phyloP scores from a whole-genome alignment of 1,140 invertebrate genomes.

The Aleiodes sp. region DNA sequence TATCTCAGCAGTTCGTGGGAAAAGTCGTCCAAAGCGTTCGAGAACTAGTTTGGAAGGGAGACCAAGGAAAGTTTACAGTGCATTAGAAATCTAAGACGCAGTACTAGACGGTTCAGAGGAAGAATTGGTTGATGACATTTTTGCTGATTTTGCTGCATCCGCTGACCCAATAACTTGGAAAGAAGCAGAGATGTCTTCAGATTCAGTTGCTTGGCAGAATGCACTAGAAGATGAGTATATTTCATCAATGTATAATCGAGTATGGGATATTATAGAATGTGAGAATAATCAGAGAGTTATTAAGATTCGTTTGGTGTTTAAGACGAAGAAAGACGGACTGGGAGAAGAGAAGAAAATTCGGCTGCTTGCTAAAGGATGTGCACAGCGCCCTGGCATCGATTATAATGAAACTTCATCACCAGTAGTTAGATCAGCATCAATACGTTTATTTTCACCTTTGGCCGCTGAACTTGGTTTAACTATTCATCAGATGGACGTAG shows the following conservation, averaged over 20 bases:
- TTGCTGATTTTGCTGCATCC: background rate
- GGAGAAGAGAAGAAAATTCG: conserved; percentile 45
- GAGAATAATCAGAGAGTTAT: background rate
- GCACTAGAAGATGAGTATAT: conserved; percentile 45
- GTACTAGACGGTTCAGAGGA: background rate
- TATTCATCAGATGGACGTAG: conserved; percentile 52
- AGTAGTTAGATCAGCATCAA: conserved; percentile 38
- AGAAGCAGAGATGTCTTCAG: no score
- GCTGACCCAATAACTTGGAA: no score
- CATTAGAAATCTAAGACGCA: background rate
- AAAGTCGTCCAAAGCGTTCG: background rate
- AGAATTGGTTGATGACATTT: background rate
- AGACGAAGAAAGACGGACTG: conserved; percentile 33
- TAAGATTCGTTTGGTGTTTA: background rate
- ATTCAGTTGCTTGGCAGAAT: no score
- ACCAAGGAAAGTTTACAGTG: background rate
- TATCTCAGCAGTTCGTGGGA: background rate
- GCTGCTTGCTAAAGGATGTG: conserved; percentile 47
- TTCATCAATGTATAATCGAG: conserved; percentile 21
- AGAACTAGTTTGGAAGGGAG: background rate
- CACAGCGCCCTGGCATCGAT: conserved; percentile 43
- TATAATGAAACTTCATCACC: conserved; percentile 48
- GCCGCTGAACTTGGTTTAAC: conserved; percentile 36
- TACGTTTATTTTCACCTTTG: conserved; percentile 43
- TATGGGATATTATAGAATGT: background rate